A percentile compares a stretch with the other conserved stretches of the same genome.
These are phyloP conservation scores for Sebastolobus alascanus DNA, from an alignment of 2,797 vertebrate species.

Conservation along the genomic window DNA sequence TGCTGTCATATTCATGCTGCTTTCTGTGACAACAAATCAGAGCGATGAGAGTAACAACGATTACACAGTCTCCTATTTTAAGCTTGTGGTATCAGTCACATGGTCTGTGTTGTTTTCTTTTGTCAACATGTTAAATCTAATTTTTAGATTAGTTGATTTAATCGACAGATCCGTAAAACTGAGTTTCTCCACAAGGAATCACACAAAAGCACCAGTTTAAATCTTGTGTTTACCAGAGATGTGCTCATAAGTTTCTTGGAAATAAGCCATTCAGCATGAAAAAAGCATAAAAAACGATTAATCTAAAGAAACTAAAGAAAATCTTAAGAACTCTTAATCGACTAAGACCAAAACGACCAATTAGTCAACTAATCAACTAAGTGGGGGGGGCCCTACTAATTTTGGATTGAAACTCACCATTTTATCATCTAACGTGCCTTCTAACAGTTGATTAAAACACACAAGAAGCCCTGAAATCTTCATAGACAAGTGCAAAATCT, in stretches of 20 bases:
- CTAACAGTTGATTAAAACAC: neutral
- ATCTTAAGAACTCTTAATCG: no score
- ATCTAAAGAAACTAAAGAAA: no score
- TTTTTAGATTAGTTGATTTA: neutral
- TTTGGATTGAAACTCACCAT: neutral
- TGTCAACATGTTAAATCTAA: neutral
- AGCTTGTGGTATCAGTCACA: slow-evolving; percentile 5
- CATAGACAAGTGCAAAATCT: neutral
- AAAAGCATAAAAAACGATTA: no score
- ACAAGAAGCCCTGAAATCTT: neutral
- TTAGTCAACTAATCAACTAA: no score
- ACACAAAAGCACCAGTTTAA: no score
- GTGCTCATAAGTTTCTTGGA: no score
- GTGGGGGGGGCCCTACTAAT: no score
- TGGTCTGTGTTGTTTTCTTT: neutral
- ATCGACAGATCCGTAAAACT: no score
- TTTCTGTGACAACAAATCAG: slow-evolving; percentile 13
- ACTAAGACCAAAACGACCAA: no score
- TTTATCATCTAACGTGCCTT: neutral
- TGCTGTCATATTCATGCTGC: neutral
- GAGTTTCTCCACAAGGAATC: no score
- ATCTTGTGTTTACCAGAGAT: no score
- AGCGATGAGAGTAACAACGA: neutral
- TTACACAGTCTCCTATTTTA: neutral
- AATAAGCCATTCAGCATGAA: no score